Base-by-base conservation (phyloP, 2,888 invertebrate genomes). In the Ctena decussata region DNA sequence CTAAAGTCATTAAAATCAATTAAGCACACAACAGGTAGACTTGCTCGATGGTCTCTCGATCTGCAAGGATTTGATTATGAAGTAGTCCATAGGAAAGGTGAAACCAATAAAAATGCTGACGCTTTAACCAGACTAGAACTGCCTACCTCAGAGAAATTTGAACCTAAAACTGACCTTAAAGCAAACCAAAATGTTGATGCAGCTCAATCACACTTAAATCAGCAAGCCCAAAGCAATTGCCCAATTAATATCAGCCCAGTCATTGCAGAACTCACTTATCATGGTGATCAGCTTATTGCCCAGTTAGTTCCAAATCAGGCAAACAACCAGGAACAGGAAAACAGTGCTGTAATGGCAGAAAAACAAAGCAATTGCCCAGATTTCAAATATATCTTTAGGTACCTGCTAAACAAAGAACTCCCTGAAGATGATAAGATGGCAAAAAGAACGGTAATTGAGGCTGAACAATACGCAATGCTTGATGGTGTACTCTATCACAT, bases 401-500 rank as follows among this genome's bases (percentile, higher is more conserved):
- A 86, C 37, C 27, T 81, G 27, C 37, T 80, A 18, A 35, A 81
- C 44, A 74, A 49, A 27, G 11, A 74, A n/a, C 24, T 84, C 18
- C 86, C 84, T 32, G 41, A 89, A 11, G 41, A 78, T 49, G 32
- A n/a, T 18, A 21, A 18, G 5, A 44, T 80, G 18, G 30, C 39
- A 21, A 77, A 69, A 77, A 78, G 60, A 74, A 24, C 84, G 0
- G 30, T 74, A 37, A 35, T 60, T 0, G 18, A 75, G n/a, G 24
- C 84, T 49, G 71, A 72, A 21, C 81, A 82, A 27, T 89, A 84
- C 41, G 49, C 75, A 5, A 27, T 88, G 27, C 49, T 37, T 41
- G 71, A 86, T 53, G 60, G 57, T n/a, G 41, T 85, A 6, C 60
- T 85, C 3, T 85, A 76, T 49, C 83, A 86, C n/a, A 76, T 89